Evolutionary conservation across 2,113 vertebrate genomes (phyloP), one percentile per base, ranked within the genome.

Genomic region (Fulmarus glacialis): DNA sequence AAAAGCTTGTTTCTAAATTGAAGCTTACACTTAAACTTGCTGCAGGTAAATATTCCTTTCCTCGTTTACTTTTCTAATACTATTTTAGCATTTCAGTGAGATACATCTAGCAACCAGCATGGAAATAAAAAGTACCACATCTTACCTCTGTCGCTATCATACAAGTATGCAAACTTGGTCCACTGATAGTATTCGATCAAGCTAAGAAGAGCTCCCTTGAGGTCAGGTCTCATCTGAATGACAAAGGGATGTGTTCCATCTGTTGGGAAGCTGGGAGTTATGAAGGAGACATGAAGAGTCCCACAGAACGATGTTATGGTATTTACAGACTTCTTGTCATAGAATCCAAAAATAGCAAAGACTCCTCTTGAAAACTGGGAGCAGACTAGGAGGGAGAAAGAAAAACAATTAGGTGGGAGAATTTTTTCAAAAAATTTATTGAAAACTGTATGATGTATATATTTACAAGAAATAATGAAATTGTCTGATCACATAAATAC

Each of bases 331-430:
- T 99, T 99, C 98, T 99, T 99, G 98, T 99, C 99, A 47, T 99
- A 99, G 98, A 99, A 99, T 97, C 99, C 99, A 97, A 99, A 99
- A 98, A 99, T 99, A 97, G 99, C 99, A 96, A 99, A 99, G 70
- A 99, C 99, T 93, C 99, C 99, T 98, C 99, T 99, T 80, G 99
- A 99, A 99, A 99, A 99, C 98, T 99, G 99, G 89, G 99, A 99
- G 98, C 99, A 99, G 97, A 99, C 99, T 99, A 80, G 71, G 84
- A 98, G 34, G 94, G 58, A 92, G 40, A 75, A 72, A 96, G 16
- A 96, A 27, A 97, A 75, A 68, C 15, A 91, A 43, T 96, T 36
- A 95, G 20, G 56, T 52, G 16, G 15, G 21, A 72, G 16, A 68
- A 23, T 24, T 50, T 7, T 58, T 22, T 9, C 4, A 6, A 20